Percentiles rank a stretch among this genome's conserved stretches.
phyloP scores from a whole-genome alignment of 2,888 invertebrate species.

The Ophion costatus region DNA sequence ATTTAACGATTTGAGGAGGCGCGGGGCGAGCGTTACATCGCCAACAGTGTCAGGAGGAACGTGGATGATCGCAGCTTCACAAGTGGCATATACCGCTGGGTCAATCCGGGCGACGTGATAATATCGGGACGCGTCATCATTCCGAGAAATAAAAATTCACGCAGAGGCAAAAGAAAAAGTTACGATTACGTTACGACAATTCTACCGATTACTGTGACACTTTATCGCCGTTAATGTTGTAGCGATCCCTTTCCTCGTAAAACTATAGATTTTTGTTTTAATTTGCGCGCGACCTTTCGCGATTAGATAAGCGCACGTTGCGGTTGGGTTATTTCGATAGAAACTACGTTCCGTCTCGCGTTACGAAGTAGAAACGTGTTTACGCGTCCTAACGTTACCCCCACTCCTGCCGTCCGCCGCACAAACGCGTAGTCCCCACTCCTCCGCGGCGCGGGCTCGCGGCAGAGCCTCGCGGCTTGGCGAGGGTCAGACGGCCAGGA shows the following conservation, averaged over 20 bases:
- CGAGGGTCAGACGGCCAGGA: not conserved
- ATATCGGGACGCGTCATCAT: slow-evolving; percentile 41
- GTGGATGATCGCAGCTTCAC: not conserved
- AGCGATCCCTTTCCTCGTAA: not conserved
- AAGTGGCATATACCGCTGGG: slow-evolving; percentile 34
- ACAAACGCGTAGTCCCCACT: not conserved
- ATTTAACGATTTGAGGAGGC: not conserved
- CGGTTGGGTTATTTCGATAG: not conserved
- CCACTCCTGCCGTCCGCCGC: not conserved
- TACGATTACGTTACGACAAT: slow-evolving; percentile 4
- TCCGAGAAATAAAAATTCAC: slow-evolving; percentile 51
- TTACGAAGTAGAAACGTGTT: not conserved
- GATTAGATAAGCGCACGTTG: not conserved
- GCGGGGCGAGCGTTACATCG: not conserved
- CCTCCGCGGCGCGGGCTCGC: not conserved
- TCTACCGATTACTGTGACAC: not conserved
- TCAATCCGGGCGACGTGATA: slow-evolving; percentile 44
- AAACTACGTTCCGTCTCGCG: not conserved
- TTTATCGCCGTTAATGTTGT: slow-evolving; percentile 9
- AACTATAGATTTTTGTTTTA: not conserved
- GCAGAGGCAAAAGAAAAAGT: slow-evolving; percentile 13
- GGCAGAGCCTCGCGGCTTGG: not conserved
- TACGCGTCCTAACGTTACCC: not conserved
- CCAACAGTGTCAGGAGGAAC: not conserved
- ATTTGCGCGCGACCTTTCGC: not conserved